phyloP scores from a whole-genome alignment of 2,888 invertebrate species.

The Drosophila villosipedis region DNA sequence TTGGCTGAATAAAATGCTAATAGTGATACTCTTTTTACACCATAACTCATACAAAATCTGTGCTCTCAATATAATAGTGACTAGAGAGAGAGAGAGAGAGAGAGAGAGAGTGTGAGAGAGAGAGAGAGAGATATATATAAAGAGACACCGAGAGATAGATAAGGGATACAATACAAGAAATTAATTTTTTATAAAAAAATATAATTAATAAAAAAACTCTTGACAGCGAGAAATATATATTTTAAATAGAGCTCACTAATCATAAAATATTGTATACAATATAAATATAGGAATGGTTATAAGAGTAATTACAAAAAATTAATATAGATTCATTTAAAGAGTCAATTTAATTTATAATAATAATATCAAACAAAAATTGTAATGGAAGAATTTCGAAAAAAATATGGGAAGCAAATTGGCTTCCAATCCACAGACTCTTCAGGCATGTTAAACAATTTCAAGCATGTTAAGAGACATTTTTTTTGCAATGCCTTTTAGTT shows the following conservation, averaged over 20 bases:
- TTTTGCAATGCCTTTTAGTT: conserved; percentile 18
- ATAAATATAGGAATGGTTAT: neutral
- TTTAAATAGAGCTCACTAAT: neutral
- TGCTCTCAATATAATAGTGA: neutral
- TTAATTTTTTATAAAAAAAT: neutral
- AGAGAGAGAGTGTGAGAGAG: too few relatives aligned
- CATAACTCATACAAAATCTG: neutral
- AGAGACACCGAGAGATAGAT: neutral
- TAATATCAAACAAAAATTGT: neutral
- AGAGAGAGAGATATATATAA: too few relatives aligned
- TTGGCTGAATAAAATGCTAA: neutral
- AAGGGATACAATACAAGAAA: neutral
- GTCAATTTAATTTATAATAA: neutral
- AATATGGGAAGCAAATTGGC: neutral
- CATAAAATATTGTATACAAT: neutral
- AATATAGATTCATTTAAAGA: neutral
- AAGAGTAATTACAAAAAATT: neutral
- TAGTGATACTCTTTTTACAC: neutral
- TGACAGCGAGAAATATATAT: neutral
- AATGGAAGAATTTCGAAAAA: neutral
- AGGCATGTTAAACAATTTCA: neutral
- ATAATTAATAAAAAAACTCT: neutral
- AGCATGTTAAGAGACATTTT: conserved; percentile 4
- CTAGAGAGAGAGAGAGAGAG: neutral
- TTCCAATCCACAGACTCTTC: neutral